Percentiles rank a stretch among this genome's conserved stretches.
These are phyloP conservation scores for Agraylea sexmaculata DNA, from an alignment of 1,140 invertebrate genomes.

Conservation along the genomic window DNA sequence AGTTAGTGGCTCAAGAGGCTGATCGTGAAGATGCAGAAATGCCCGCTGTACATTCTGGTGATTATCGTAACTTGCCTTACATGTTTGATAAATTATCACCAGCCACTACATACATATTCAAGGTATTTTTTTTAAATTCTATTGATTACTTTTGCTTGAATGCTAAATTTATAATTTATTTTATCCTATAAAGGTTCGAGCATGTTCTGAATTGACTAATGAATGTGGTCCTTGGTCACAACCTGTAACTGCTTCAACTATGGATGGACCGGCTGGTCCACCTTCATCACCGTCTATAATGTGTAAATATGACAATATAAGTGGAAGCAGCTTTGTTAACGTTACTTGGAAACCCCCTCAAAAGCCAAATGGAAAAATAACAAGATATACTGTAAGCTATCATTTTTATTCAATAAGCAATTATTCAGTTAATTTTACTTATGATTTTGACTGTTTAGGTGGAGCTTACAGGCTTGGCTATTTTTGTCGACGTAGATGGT, in stretches of 20 bases:
- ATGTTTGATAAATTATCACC: slow-evolving; percentile 66
- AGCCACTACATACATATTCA: slow-evolving; percentile 65
- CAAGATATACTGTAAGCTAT: slow-evolving; percentile 51
- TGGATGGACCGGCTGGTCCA: slow-evolving; percentile 57
- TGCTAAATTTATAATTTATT: slow-evolving; percentile 1
- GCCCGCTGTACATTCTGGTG: slow-evolving; percentile 49
- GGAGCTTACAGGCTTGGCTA: slow-evolving; percentile 45
- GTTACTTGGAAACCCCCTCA: slow-evolving; percentile 59
- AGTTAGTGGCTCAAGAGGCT: slow-evolving; percentile 50
- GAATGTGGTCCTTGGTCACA: slow-evolving; percentile 63
- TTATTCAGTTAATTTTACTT: neutral
- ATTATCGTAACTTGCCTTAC: slow-evolving; percentile 51
- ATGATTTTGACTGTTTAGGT: slow-evolving; percentile 29
- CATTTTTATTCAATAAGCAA: neutral
- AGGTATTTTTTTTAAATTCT: no score
- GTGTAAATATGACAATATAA: slow-evolving; percentile 55
- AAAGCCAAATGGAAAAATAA: slow-evolving; percentile 62
- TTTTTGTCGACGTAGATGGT: slow-evolving; percentile 44
- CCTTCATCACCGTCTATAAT: slow-evolving; percentile 49
- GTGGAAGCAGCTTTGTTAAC: slow-evolving; percentile 48
- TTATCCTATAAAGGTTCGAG: slow-evolving; percentile 41
- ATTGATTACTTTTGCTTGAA: no score
- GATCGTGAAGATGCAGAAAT: slow-evolving; percentile 41
- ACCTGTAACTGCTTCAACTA: slow-evolving; percentile 62
- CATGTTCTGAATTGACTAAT: slow-evolving; percentile 64